Percentiles rank a stretch among this genome's conserved stretches.
These are phyloP conservation scores for Hydropsyche tenuis DNA, from an alignment of 1,140 invertebrate genomes.

Conservation along the genomic window DNA sequence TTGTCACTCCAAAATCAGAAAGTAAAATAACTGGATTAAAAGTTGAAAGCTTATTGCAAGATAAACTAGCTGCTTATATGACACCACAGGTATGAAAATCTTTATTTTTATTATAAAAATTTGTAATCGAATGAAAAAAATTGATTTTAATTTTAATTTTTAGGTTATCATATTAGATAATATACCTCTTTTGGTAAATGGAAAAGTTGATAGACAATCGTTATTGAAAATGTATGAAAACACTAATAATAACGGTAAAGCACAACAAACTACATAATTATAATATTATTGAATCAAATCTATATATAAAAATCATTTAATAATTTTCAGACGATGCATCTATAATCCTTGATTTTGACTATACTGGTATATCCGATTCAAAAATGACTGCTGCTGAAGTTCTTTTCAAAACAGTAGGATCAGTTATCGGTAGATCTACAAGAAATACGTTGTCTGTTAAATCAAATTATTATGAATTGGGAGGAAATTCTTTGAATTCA, in stretches of 20 bases:
- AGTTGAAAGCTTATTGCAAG: slow-evolving; percentile 69
- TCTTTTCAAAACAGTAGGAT: slow-evolving; percentile 75
- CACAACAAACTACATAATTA: neutral
- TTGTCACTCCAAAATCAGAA: slow-evolving; percentile 68
- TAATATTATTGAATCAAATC: neutral
- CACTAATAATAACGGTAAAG: slow-evolving; percentile 68
- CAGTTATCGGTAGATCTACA: slow-evolving; percentile 69
- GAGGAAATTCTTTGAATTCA: slow-evolving; percentile 86
- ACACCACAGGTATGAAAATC: slow-evolving; percentile 68
- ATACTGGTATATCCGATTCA: slow-evolving; percentile 65
- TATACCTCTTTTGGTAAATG: slow-evolving; percentile 82
- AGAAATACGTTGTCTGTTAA: slow-evolving; percentile 65
- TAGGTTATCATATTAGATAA: slow-evolving; percentile 73
- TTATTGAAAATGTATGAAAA: slow-evolving; percentile 76
- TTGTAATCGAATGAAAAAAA: slow-evolving; percentile 18
- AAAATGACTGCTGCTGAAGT: slow-evolving; percentile 69
- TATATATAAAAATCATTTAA: slow-evolving; percentile 14
- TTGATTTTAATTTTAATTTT: slow-evolving; percentile 17
- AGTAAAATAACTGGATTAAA: slow-evolving; percentile 64
- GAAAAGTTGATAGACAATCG: slow-evolving; percentile 82
- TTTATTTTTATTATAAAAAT: slow-evolving; percentile 2
- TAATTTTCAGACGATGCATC: slow-evolving; percentile 58
- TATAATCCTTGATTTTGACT: slow-evolving; percentile 65
- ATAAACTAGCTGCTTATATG: slow-evolving; percentile 76
- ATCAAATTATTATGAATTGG: slow-evolving; percentile 82